These are phyloP conservation scores for Epinotia nisella DNA, from an alignment of 2,888 invertebrate species.

Conservation along the genomic window DNA sequence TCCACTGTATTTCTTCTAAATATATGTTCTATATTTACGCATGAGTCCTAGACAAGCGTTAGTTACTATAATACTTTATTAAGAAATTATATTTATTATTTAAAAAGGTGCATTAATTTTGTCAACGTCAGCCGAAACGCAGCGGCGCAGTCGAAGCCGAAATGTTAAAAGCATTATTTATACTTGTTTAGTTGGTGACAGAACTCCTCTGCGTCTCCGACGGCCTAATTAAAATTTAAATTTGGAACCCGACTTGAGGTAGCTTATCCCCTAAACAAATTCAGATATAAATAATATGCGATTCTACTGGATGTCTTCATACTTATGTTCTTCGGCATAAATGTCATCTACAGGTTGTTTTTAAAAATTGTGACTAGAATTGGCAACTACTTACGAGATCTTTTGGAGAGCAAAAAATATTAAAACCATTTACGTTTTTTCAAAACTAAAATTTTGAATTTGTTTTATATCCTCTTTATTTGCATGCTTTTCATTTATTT, in stretches of 20 bases:
- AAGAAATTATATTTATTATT: conserved; percentile 20
- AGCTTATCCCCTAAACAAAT: conserved; percentile 49
- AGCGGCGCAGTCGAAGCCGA: conserved; percentile 44
- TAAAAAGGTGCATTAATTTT: conserved; percentile 32
- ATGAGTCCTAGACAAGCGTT: neutral
- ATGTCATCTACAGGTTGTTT: too few relatives aligned
- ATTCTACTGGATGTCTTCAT: neutral
- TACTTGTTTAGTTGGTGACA: conserved; percentile 71
- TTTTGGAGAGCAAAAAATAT: too few relatives aligned
- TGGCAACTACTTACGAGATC: too few relatives aligned
- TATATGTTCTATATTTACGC: neutral
- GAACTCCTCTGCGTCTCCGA: conserved; percentile 60
- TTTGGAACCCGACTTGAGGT: conserved; percentile 64
- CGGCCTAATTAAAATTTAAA: conserved; percentile 77
- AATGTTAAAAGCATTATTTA: conserved; percentile 70
- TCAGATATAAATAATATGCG: neutral
- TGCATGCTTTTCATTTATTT: too few relatives aligned
- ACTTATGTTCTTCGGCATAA: too few relatives aligned
- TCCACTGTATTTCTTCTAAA: neutral
- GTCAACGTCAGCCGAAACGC: conserved; percentile 25
- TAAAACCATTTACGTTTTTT: too few relatives aligned
- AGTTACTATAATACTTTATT: neutral
- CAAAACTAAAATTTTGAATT: too few relatives aligned
- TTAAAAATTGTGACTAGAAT: too few relatives aligned
- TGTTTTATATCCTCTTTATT: too few relatives aligned